Evolutionary conservation across 2,888 invertebrate genomes (phyloP), one percentile per base, ranked within the genome.

Genomic region (Yponomeuta evonymella): DNA sequence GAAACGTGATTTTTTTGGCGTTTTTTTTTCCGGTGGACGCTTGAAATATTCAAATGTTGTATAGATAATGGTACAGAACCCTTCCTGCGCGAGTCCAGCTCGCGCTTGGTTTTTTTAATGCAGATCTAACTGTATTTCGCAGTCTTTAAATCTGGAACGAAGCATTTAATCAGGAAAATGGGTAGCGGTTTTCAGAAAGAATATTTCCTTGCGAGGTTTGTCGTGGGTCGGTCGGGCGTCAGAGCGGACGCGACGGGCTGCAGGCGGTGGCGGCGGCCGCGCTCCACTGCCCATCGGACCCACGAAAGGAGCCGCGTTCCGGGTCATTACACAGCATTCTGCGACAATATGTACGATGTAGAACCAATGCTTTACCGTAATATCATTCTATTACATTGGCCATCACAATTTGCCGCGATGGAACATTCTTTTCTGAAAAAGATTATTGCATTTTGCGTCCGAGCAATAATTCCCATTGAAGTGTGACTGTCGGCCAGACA

Each of bases 401-500:
- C 12, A 65, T 65, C 12, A 30, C 65, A 30, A 43, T 62, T 62
- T 62, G 62, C n/a, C 23, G n/a, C 8, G 62, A n/a, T n/a, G 23
- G 23, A 62, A 62, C 62, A 62, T 23, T n/a, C 11, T 62, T 12
- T 33, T 65, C 30, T 30, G 12, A 65, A 65, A 12, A 65, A 65
- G 12, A 12, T 33, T 65, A 65, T 30, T 65, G 65, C 30, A 8
- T 12, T 30, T 30, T 23, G 33, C 43, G 67, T 67, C 48, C 48
- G 74, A 74, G 74, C 73, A 75, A 76, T 74, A 74, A 74, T 77
- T 80, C 75, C 75, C 78, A 82, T 77, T 75, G 77, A 79, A 81
- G 79, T 83, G 77, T 81, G 79, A 81, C 79, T 81, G 76, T 75
- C 76, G 76, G 76, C 69, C 65, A 58, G 69, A 48, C 71, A 70